phyloP scores from a whole-genome alignment of 2,113 vertebrate genomes.

The Silurus meridionalis region DNA sequence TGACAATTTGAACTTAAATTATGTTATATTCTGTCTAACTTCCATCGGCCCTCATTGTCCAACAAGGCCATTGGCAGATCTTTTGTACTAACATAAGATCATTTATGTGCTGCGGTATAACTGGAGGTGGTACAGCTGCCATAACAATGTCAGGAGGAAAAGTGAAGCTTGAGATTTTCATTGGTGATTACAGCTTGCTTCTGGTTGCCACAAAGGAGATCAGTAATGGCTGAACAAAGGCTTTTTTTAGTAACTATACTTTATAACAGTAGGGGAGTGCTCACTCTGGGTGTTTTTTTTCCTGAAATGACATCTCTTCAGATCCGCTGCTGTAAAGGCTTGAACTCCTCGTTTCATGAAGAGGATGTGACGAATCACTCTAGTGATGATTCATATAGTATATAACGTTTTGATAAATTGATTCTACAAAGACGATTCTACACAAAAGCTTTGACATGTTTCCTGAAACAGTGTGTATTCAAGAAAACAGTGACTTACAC shows the following conservation, averaged over 20 bases:
- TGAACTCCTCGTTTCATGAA: not conserved
- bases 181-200: not conserved
- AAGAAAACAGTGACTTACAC: not conserved
- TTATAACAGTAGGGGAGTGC: not conserved
- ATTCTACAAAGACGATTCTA: not conserved
- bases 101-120: not conserved
- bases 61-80: not conserved
- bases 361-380: not conserved
- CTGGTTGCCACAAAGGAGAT: not conserved
- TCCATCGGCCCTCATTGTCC: not conserved
- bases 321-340: not conserved
- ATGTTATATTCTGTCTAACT: not conserved
- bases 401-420: not conserved
- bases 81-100: constrained; percentile 4
- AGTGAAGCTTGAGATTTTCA: constrained; percentile 1
- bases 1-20: not conserved
- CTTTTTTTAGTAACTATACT: not conserved
- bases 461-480: not conserved
- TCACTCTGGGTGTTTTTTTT: not conserved
- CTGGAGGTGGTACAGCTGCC: not conserved
- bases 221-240: not conserved
- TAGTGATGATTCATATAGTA: not conserved
- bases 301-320: not conserved
- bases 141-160: not conserved
- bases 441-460: not conserved